Evolutionary conservation across 2,797 vertebrate species (phyloP).

Genomic region (Tragelaphus oryx): DNA sequence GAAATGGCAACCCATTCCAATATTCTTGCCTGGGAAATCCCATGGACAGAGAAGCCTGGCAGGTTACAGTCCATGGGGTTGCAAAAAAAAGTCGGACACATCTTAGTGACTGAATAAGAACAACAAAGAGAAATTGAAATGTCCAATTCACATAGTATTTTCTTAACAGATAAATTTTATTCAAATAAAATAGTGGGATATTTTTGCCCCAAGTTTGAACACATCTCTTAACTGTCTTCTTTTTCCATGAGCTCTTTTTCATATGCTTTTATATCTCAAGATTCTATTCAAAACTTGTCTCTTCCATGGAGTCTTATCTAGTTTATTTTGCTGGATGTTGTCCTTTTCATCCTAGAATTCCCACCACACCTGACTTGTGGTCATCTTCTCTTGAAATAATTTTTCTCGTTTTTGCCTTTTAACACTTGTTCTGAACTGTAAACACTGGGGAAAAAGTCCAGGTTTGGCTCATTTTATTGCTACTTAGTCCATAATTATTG

Average conservation of each 20-base stretch:
- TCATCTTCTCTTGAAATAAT: neutral
- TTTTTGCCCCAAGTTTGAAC: neutral
- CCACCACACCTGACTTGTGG: neutral
- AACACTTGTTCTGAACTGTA: neutral
- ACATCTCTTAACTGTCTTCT: neutral
- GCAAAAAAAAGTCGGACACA: neutral
- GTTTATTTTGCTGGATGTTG: neutral
- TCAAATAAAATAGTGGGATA: neutral
- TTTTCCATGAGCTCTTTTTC: neutral
- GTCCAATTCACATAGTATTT: neutral
- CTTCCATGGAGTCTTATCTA: neutral
- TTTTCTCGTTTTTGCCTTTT: neutral
- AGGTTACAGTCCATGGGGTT: neutral
- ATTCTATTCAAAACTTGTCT: neutral
- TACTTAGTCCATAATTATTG: neutral
- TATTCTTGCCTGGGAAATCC: neutral
- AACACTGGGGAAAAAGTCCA: neutral
- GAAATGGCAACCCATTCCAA: neutral
- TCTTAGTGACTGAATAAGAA: neutral
- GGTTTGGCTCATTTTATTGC: neutral
- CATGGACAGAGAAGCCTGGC: neutral
- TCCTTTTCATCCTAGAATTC: neutral
- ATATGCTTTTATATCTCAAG: neutral
- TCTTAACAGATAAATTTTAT: neutral
- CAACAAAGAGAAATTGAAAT: neutral